phyloP scores from a whole-genome alignment of 2,888 invertebrate species.

The Monopis laevigella region DNA sequence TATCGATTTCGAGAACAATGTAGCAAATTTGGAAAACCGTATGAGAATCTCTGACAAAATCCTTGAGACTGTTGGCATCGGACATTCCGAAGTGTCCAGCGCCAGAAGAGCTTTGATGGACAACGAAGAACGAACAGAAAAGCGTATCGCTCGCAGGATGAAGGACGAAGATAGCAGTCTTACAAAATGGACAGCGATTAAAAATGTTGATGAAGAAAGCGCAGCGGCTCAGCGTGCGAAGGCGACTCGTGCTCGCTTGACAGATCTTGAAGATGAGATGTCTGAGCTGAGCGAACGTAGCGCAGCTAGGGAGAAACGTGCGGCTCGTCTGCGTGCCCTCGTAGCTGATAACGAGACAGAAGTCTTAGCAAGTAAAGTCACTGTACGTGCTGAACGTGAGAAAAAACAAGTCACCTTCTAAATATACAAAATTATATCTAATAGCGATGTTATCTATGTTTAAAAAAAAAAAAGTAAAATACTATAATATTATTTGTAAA shows the following conservation, averaged over 20 bases:
- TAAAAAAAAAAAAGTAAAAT: too few species aligned
- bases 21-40: slow-evolving; percentile 65
- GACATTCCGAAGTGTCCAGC: slow-evolving; percentile 59
- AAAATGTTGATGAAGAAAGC: slow-evolving; percentile 48
- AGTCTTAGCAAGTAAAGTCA: slow-evolving; percentile 41
- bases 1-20: slow-evolving; percentile 70
- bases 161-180: slow-evolving; percentile 46
- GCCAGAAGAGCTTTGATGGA: slow-evolving; percentile 55
- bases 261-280: slow-evolving; percentile 81
- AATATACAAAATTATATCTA: slow-evolving; percentile 20
- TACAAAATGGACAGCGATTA: slow-evolving; percentile 74
- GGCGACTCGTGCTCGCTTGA: slow-evolving; percentile 72
- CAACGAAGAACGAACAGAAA: slow-evolving; percentile 58
- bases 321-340: slow-evolving; percentile 74
- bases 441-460: too few species aligned
- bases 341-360: slow-evolving; percentile 68
- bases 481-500: too few species aligned
- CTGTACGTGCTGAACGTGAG: slow-evolving; percentile 50
- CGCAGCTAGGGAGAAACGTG: slow-evolving; percentile 75
- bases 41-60: slow-evolving; percentile 72
- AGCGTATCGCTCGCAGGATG: slow-evolving; percentile 50
- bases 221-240: slow-evolving; percentile 73
- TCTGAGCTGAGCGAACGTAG: slow-evolving; percentile 74
- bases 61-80: slow-evolving; percentile 70
- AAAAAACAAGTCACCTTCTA: slow-evolving; percentile 63